phyloP scores from a whole-genome alignment of 1,140 invertebrate species.

The Hypothenemus hampei region DNA sequence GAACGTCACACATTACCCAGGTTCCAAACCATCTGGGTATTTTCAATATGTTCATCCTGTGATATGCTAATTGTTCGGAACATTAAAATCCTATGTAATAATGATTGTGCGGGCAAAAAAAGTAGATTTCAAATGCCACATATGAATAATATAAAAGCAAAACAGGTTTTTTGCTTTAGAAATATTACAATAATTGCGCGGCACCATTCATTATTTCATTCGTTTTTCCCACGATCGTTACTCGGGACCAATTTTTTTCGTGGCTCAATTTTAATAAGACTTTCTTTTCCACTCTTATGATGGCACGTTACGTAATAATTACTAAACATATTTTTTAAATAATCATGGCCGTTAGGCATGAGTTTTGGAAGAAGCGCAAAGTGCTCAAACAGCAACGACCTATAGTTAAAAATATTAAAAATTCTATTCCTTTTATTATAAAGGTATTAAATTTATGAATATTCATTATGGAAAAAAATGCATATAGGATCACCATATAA shows the following conservation, averaged over 20 bases:
- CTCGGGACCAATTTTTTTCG: background rate
- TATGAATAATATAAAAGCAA: constrained; percentile 24
- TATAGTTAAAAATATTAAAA: no score
- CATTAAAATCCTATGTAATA: background rate
- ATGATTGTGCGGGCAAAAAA: constrained; percentile 10
- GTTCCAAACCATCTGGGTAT: no score
- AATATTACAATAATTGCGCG: constrained; percentile 14
- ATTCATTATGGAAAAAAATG: constrained; percentile 21
- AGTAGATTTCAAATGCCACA: constrained; percentile 8
- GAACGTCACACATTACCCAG: no score
- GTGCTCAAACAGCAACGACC: no score
- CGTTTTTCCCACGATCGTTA: constrained; percentile 24
- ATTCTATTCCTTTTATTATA: constrained; percentile 14
- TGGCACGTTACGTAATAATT: no score
- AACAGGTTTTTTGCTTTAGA: constrained; percentile 10
- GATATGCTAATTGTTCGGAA: background rate
- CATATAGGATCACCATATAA: background rate
- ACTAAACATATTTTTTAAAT: no score
- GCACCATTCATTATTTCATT: constrained; percentile 19
- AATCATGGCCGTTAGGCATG: no score
- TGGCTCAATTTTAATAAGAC: constrained; percentile 5
- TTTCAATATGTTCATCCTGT: no score
- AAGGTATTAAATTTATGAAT: constrained; percentile 8
- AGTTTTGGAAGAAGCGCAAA: no score
- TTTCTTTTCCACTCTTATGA: no score